Evolutionary conservation across 2,113 vertebrate species (phyloP), one percentile per base, ranked within the genome.

Genomic region (Phylloscopus trochiloides): DNA sequence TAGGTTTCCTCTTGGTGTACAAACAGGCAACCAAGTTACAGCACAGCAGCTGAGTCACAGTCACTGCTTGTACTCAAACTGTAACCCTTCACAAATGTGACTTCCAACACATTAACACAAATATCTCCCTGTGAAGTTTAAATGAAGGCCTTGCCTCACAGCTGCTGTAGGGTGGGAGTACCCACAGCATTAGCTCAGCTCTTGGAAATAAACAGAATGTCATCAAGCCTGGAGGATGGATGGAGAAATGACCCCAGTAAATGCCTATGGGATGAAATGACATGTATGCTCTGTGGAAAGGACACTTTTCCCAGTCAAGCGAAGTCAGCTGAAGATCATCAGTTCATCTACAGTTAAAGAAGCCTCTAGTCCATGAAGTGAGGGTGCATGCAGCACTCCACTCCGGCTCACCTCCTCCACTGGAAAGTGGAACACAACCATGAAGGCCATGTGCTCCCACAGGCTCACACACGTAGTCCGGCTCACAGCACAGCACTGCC

Each of bases 271-370:
- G 61, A 45, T 54, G 22, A 82, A 86, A 78, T 34, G 0, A 51
- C 0, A 0, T 3, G 15, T 40, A 7, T 19, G 31, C 14, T 78
- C 47, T n/a, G 10, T 12, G 31, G 42, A 52, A 73, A 58, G 52
- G 57, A 91, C 42, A 12, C 19, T 32, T 57, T 25, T 36, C 22
- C 52, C 61, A 38, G 57, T 32, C 70, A 67, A n/a, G 29, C 20
- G 45, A 67, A 71, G 52, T 58, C 80, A 79, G 26, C 34, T 74
- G 57, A 70, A 48, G 32, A 86, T 36, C 13, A 25, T 31, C 71
- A 50, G 34, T 48, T 36, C 31, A 51, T 20, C 40, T 57, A n/a
- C 32, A 38, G 14, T 32, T 40, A 43, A 88, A 51, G 22, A 65
- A 73, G 36, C 6, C 32, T 75, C 48, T 83, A 38, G 34, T 52